These are phyloP conservation scores for Trinorchestia longiramus DNA, from an alignment of 1,140 invertebrate species.

Conservation along the genomic window DNA sequence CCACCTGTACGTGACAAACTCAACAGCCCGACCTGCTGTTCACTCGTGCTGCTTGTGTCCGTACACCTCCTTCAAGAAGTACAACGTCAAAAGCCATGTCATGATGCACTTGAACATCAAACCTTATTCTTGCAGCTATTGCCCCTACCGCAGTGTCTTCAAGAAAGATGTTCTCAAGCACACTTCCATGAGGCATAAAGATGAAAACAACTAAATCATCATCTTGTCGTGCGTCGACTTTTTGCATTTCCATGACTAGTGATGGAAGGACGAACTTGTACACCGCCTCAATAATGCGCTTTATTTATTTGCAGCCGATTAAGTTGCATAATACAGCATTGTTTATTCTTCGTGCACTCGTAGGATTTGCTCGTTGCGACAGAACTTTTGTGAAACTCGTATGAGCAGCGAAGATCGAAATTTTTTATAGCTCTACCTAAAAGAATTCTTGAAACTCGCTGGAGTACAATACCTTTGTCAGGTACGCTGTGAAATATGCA, in stretches of 20 bases:
- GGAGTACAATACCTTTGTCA: background rate
- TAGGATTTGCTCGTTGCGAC: background rate
- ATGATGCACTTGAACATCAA: conserved; percentile 46
- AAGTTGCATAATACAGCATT: background rate
- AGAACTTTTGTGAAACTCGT: background rate
- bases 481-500: background rate
- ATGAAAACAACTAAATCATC: background rate
- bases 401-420: background rate
- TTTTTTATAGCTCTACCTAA: background rate
- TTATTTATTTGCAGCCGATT: background rate
- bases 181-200: background rate
- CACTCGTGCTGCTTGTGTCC: conserved; percentile 17
- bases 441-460: background rate
- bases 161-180: conserved; percentile 43
- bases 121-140: conserved; percentile 12
- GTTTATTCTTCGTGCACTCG: background rate
- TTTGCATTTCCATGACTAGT: no score
- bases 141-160: conserved; percentile 23
- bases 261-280: no score
- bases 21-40: background rate
- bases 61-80: conserved; percentile 7
- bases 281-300: background rate
- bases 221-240: background rate
- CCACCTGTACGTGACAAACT: background rate
- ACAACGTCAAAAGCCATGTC: conserved; percentile 42